Base-by-base conservation (phyloP, 2,113 vertebrate species). In the Orientallactaga bullata region DNA sequence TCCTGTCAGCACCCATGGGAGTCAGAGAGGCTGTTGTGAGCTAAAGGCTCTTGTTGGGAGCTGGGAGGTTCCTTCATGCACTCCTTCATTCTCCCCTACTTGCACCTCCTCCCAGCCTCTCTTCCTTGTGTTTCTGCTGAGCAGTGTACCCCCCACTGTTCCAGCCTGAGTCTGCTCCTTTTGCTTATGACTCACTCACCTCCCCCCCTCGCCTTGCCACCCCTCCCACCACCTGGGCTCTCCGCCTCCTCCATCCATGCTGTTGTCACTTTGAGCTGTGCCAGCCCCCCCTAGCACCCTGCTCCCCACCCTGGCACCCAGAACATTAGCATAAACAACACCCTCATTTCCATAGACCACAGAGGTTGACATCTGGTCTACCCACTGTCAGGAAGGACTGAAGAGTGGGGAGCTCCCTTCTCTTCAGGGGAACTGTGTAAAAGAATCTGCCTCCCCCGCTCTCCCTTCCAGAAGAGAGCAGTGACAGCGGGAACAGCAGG, bases 331-430 rank as follows among this genome's bases (percentile, higher is more conserved):
- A 84, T 92, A 91, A 91, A 71, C 87, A 95, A 89, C 60, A 35
- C 92, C 86, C 79, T 89, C 88, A 95, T 95, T 94, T 96, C 16
- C 94, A 95, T 69, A 94, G 87, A 82, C 20, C 68, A 68, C 55
- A 13, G 81, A 76, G 82, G 92, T 51, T 83, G 85, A 79, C 94
- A 86, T 83, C 94, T 84, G 96, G 78, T 85, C 94, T 85, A 15
- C 93, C 7, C 1, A 39, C 89, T 82, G 93, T 79, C 86, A 88
- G 72, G 37, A 47, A 79, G 63, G 72, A 28, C 69, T 55, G 20
- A 28, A 63, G 91, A 63, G 18, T 0, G 0, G 79, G 66, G 78
- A 28, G 89, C 6, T 0, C 39, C 66, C 39, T 35, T 90, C 71
- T 35, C 78, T 78, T 65, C 77, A 42, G 69, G 68, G 63, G 69